These are phyloP conservation scores for Sisyra nigra DNA, from an alignment of 2,888 invertebrate species.

Conservation along the genomic window DNA sequence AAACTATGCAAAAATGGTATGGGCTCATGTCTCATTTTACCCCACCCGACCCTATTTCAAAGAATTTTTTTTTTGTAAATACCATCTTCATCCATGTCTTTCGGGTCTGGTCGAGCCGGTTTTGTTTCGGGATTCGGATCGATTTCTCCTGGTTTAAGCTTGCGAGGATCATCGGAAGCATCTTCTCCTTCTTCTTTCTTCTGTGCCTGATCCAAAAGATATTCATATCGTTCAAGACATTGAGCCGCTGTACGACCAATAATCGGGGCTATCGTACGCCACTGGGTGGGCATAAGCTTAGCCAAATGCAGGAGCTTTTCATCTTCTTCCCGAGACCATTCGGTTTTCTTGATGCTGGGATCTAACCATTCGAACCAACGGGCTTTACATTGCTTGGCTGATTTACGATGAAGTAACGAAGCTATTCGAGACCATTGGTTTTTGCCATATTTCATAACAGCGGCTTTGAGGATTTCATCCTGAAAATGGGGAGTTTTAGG, in stretches of 20 bases:
- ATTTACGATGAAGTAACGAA: conserved; percentile 91
- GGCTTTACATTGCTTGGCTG: conserved; percentile 98
- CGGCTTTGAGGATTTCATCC: conserved; percentile 99
- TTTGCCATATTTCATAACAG: conserved; percentile 99
- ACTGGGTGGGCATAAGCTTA: conserved; percentile 98
- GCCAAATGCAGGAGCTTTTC: conserved; percentile 95
- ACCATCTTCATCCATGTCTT: conserved; percentile 99
- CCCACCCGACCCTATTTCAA: too few relatives aligned
- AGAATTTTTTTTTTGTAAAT: conserved; percentile 11
- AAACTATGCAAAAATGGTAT: too few relatives aligned
- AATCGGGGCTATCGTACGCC: conserved; percentile 98
- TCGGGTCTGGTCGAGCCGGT: conserved; percentile 96
- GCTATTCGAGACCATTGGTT: conserved; percentile 99
- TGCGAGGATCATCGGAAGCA: conserved; percentile 84
- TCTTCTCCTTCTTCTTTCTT: conserved; percentile 92
- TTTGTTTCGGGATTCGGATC: conserved; percentile 99
- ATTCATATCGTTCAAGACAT: conserved; percentile 95
- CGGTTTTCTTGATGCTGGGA: conserved; percentile 98
- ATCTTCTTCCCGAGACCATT: conserved; percentile 99
- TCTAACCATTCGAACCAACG: conserved; percentile 99
- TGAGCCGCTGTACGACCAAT: conserved; percentile 98
- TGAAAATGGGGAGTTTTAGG: conserved; percentile 28
- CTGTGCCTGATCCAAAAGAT: conserved; percentile 90
- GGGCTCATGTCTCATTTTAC: too few relatives aligned
- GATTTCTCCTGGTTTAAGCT: conserved; percentile 96